phyloP scores from a whole-genome alignment of 2,888 invertebrate genomes.

The Archaeoteleia sp. region DNA sequence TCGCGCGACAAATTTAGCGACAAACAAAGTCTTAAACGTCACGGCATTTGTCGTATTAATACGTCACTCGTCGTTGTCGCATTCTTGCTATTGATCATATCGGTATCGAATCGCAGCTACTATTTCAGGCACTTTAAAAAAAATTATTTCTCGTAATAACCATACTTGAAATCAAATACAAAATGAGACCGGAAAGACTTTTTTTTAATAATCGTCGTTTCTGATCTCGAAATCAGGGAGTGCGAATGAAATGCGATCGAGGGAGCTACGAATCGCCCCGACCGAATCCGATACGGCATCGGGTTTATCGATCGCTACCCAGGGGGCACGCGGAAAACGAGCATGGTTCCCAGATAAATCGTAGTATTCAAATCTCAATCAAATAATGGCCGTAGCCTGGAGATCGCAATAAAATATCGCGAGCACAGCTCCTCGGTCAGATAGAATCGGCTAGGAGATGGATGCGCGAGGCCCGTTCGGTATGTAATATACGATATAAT shows the following conservation, averaged over 20 bases:
- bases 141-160: too few relatives aligned
- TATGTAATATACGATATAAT: slow-evolving; percentile 10
- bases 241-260: slow-evolving; percentile 32
- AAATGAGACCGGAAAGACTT: too few relatives aligned
- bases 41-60: slow-evolving; percentile 7
- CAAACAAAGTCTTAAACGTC: slow-evolving; percentile 18
- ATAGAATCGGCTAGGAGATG: slow-evolving; percentile 52
- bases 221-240: too few relatives aligned
- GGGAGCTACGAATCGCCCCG: slow-evolving; percentile 27
- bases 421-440: slow-evolving; percentile 32
- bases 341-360: slow-evolving; percentile 52
- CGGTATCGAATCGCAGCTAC: too few relatives aligned
- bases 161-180: too few relatives aligned
- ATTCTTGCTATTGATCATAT: too few relatives aligned
- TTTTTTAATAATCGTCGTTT: too few relatives aligned
- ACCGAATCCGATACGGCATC: slow-evolving; percentile 47
- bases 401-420: slow-evolving; percentile 57
- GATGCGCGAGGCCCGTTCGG: slow-evolving; percentile 29
- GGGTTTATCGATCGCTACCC: slow-evolving; percentile 51
- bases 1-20: slow-evolving; percentile 24
- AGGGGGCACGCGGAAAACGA: slow-evolving; percentile 51
- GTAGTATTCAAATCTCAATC: slow-evolving; percentile 47
- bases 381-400: slow-evolving; percentile 45
- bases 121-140: too few relatives aligned
- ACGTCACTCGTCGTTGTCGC: too few relatives aligned